Evolutionary conservation across 2,888 invertebrate genomes (phyloP).

Genomic region (Trichopria drosophilae): DNA sequence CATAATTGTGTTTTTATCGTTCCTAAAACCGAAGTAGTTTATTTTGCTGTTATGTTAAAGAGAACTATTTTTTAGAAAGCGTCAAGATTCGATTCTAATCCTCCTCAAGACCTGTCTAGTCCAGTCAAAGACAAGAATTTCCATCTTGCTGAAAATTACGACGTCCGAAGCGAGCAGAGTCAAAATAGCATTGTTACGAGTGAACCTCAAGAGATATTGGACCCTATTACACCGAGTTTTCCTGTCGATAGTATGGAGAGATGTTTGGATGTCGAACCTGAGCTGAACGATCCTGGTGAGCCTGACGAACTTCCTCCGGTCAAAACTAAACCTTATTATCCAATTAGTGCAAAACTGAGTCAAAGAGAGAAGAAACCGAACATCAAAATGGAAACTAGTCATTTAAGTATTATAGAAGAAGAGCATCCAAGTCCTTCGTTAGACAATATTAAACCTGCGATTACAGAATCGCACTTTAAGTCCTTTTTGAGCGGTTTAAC

Average conservation of each 20-base stretch:
- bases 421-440: conserved; percentile 40
- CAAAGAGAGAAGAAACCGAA: conserved; percentile 49
- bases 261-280: conserved; percentile 47
- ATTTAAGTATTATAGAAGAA: conserved; percentile 28
- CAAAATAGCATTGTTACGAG: conserved; percentile 19
- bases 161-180: neutral
- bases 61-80: conserved; percentile 51
- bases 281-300: conserved; percentile 46
- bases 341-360: conserved; percentile 55
- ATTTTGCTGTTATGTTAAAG: no score
- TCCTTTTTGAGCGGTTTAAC: conserved; percentile 42
- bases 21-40: no score
- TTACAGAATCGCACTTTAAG: conserved; percentile 47
- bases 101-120: conserved; percentile 37
- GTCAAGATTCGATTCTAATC: conserved; percentile 49
- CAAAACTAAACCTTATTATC: conserved; percentile 57
- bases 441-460: conserved; percentile 49
- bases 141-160: conserved; percentile 28
- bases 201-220: conserved; percentile 30
- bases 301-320: conserved; percentile 48
- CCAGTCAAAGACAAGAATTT: conserved; percentile 27
- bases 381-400: conserved; percentile 33
- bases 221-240: conserved; percentile 30
- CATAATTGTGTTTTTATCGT: no score
- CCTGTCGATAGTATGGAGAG: conserved; percentile 29